Conservation (phyloP, 2,113 vertebrate species). For the Mixornis gularis region DNA sequence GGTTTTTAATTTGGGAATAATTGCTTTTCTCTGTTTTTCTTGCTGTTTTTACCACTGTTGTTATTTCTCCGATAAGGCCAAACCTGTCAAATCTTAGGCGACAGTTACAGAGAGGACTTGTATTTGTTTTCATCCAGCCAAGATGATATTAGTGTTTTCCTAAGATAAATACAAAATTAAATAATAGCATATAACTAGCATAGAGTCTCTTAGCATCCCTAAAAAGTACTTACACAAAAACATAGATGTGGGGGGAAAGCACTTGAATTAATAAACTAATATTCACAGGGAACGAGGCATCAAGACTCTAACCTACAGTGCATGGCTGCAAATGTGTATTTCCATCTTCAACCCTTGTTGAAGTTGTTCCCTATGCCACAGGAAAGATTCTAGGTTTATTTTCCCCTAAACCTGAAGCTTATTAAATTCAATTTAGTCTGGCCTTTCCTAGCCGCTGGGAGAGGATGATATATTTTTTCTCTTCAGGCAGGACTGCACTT, state of each 20-base stretch:
- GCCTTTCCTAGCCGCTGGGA: constrained; percentile 45
- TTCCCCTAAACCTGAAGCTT: constrained; percentile 11
- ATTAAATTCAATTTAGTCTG: constrained; percentile 60
- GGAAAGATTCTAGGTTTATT: constrained; percentile 28
- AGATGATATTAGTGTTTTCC: neutral
- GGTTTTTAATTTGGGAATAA: neutral
- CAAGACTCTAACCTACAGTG: neutral
- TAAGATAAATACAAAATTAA: neutral
- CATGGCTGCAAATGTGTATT: neutral
- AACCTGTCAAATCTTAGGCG: neutral
- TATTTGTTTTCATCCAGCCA: neutral
- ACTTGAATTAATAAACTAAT: neutral
- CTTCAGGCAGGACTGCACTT: constrained; percentile 1
- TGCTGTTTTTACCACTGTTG: neutral
- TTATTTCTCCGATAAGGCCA: neutral
- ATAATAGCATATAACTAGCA: neutral
- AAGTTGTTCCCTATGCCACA: neutral
- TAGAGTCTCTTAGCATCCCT: neutral
- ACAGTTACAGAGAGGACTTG: neutral
- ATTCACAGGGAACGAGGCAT: neutral
- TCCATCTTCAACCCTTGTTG: neutral
- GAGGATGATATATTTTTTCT: constrained; percentile 28
- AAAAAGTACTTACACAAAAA: neutral
- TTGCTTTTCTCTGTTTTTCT: neutral
- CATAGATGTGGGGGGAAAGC: accelerated